Evolutionary conservation across 23 tunicate species (phyloP).

Genomic region (Oikopleura dioica): DNA sequence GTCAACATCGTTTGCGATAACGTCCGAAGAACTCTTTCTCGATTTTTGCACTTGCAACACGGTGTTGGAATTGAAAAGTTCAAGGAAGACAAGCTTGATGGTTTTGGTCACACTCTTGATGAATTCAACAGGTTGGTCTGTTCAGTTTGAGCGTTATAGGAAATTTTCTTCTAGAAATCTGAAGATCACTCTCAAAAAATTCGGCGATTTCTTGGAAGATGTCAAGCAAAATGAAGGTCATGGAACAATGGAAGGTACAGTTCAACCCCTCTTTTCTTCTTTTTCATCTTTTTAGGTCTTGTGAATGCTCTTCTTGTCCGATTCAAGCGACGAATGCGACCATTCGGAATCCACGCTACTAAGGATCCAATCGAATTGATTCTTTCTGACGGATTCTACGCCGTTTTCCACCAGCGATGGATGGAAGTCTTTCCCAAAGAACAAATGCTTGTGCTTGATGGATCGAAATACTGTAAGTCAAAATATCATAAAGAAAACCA

Average conservation of each 20-base stretch:
- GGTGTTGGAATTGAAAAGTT: constrained; percentile 7
- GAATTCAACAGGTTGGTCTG: constrained; percentile 5
- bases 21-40: constrained; percentile 1
- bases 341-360: background rate
- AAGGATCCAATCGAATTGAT: background rate
- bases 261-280: background rate
- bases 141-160: too few species aligned
- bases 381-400: constrained; percentile 5
- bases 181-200: background rate
- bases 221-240: constrained; percentile 3
- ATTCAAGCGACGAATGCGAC: constrained; percentile 13
- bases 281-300: background rate
- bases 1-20: constrained; percentile 10
- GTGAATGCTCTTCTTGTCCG: background rate
- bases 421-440: background rate
- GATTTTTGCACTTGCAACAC: constrained; percentile 7
- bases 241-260: constrained; percentile 6
- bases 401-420: constrained; percentile 3
- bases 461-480: background rate
- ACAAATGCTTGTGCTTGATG: background rate
- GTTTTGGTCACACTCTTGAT: background rate
- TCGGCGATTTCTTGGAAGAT: background rate
- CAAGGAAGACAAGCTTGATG: background rate
- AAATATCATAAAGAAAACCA: background rate
- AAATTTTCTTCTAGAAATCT: too few species aligned